Base-by-base conservation (phyloP, 2,888 invertebrate species). In the Sycophila texana region DNA sequence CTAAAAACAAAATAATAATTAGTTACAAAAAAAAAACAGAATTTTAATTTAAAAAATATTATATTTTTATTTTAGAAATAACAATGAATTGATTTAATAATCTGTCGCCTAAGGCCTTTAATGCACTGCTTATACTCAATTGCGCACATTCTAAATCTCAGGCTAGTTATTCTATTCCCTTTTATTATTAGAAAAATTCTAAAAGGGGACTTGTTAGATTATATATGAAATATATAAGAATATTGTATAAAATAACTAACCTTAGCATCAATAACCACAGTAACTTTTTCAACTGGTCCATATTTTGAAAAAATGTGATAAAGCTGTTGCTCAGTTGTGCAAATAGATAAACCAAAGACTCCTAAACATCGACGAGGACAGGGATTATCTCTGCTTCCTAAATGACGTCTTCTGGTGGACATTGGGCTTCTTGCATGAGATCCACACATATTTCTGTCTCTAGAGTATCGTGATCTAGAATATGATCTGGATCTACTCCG, bases 261-360 rank as follows among this genome's bases (percentile, higher is more conserved):
- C 94, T 98, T 98, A 66, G 97, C 97, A 91, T 99, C 99, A 86
- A 98, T 96, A 73, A 99, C 98, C 83, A 99, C 95, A 92, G 98
- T 97, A 30, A 97, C 95, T 88, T 97, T 95, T 88, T 98, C 97
- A 51, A 99, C 95, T 0, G 95, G 95, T 2, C 99, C 99, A 89
- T 95, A 99, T 89, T 97, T 97, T 65, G 95, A 94, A 91, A 99
- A 98, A 83, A 98, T 96, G 86, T 98, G 96, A 88, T 96, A 95
- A 60, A 99, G 93, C 90, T 98, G 97, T 85, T 96, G 94, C 89
- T 99, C 98, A 0, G 97, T 96, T 0, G 99, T 99, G 91, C 96
- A 95, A 74, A 98, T 94, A 88, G 96, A 98, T 77, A 99, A 92
- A 4, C 99, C 99, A 91, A 99, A 99, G 14, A 99, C 95, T 20